Evolutionary conservation across 1,140 invertebrate genomes (phyloP).

Genomic region (Drosophila pachea): DNA sequence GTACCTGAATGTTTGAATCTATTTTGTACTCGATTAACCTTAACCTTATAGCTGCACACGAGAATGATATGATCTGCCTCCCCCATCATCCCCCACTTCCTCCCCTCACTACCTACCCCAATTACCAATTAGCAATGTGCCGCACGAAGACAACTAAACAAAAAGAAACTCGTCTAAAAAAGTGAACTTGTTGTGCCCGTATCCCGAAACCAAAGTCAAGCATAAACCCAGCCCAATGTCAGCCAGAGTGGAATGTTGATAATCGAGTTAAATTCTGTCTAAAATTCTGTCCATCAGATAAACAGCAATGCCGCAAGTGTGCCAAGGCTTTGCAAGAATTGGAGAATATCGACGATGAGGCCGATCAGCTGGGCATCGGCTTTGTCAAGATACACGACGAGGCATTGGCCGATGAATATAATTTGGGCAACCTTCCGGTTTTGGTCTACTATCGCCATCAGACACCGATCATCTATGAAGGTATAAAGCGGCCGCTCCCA

Average conservation of each 20-base stretch:
- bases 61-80: slow-evolving; percentile 15
- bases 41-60: slow-evolving; percentile 33
- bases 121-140: too few relatives aligned
- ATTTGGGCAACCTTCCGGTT: slow-evolving; percentile 91
- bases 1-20: slow-evolving; percentile 22
- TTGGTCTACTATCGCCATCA: slow-evolving; percentile 96
- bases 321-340: slow-evolving; percentile 92
- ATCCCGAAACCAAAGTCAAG: slow-evolving; percentile 4
- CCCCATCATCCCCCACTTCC: neutral
- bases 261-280: slow-evolving; percentile 27
- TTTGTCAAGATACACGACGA: slow-evolving; percentile 97
- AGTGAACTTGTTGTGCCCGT: slow-evolving; percentile 17
- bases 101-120: too few relatives aligned
- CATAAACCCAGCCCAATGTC: slow-evolving; percentile 27
- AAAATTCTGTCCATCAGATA: slow-evolving; percentile 83
- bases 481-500: slow-evolving; percentile 80
- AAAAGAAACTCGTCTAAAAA: slow-evolving; percentile 9
- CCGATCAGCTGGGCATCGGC: slow-evolving; percentile 95
- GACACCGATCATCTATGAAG: slow-evolving; percentile 96
- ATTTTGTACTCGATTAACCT: slow-evolving; percentile 33
- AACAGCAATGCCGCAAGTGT: slow-evolving; percentile 94
- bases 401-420: slow-evolving; percentile 94
- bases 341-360: slow-evolving; percentile 97
- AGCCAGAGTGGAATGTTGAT: slow-evolving; percentile 16
- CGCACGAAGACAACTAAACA: too few relatives aligned